Evolutionary conservation across 92 coral and sea anemone species (phyloP).

Genomic region (Parazoanthus swiftii): DNA sequence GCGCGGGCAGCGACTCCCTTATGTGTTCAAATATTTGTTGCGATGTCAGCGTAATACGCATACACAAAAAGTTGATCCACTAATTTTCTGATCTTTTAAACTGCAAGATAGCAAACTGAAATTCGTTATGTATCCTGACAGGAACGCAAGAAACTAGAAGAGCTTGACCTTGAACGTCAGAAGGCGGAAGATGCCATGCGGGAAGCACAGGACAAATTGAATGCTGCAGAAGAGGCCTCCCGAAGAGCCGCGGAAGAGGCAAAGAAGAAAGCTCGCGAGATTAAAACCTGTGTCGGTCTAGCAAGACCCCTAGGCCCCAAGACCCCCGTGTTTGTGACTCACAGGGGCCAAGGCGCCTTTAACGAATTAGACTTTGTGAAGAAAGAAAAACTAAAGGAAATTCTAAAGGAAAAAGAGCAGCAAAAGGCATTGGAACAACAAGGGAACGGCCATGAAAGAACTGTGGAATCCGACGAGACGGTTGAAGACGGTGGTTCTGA

Average conservation of each 20-base stretch:
- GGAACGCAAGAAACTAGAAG: slow-evolving; percentile 82
- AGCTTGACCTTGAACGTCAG: slow-evolving; percentile 77
- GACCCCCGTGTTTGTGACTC: slow-evolving; percentile 68
- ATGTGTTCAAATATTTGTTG: too few species aligned
- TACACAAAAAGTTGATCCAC: too few species aligned
- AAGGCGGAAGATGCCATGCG: slow-evolving; percentile 91
- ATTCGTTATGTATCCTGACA: slow-evolving; percentile 3
- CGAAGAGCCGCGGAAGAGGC: slow-evolving; percentile 91
- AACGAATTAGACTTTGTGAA: slow-evolving; percentile 60
- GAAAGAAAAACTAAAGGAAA: slow-evolving; percentile 39
- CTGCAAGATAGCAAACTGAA: neutral
- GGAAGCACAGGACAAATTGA: slow-evolving; percentile 85
- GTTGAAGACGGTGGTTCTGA: neutral
- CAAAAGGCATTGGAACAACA: neutral
- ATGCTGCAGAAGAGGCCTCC: slow-evolving; percentile 86
- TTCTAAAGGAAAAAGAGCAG: slow-evolving; percentile 21
- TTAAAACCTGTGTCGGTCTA: slow-evolving; percentile 86
- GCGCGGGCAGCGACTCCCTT: too few species aligned
- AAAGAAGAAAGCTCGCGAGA: slow-evolving; percentile 89
- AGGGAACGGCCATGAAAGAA: neutral
- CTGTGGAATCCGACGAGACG: slow-evolving; percentile 31
- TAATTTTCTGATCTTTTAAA: too few species aligned
- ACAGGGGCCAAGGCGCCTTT: slow-evolving; percentile 91
- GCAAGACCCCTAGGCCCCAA: slow-evolving; percentile 89
- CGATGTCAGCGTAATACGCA: too few species aligned